Percentiles rank a stretch among this genome's conserved stretches.
phyloP scores from a whole-genome alignment of 2,888 invertebrate genomes.

The Pterostichus madidus region DNA sequence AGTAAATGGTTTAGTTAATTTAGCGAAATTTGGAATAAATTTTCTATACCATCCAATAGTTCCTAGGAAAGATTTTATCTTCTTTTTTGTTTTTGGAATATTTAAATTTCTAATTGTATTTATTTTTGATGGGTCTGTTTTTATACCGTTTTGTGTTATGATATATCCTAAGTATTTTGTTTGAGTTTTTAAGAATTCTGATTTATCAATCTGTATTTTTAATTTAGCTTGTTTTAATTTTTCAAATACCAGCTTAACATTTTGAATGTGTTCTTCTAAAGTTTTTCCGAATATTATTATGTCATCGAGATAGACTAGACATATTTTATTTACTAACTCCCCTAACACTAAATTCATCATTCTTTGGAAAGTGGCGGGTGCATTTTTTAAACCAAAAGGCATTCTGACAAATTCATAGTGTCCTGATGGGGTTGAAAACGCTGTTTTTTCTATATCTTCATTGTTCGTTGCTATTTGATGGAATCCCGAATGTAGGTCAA shows the following conservation, averaged over 20 bases:
- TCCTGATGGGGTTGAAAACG: not conserved
- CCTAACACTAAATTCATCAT: slow-evolving; percentile 71
- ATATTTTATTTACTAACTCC: slow-evolving; percentile 65
- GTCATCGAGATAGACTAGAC: slow-evolving; percentile 71
- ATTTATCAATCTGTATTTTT: slow-evolving; percentile 45
- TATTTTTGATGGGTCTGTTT: slow-evolving; percentile 71
- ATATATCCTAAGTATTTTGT: slow-evolving; percentile 73
- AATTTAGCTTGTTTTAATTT: slow-evolving; percentile 68
- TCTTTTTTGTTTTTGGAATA: no score
- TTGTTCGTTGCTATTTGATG: slow-evolving; percentile 11
- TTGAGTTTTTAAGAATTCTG: slow-evolving; percentile 69
- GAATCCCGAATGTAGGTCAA: not conserved
- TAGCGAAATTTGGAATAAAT: slow-evolving; percentile 69
- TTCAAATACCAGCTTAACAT: slow-evolving; percentile 70
- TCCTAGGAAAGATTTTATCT: no score
- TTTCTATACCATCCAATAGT: no score
- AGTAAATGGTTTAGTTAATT: slow-evolving; percentile 67
- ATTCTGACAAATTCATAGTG: no score
- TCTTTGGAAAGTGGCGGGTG: slow-evolving; percentile 71
- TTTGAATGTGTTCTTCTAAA: slow-evolving; percentile 71
- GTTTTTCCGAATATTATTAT: slow-evolving; percentile 69
- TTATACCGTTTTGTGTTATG: slow-evolving; percentile 71
- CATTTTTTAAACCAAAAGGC: not conserved
- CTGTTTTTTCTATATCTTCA: slow-evolving; percentile 13
- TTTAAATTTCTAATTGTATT: slow-evolving; percentile 68